These are phyloP conservation scores for Agriotes lineatus DNA, from an alignment of 2,888 invertebrate genomes.

Conservation along the genomic window DNA sequence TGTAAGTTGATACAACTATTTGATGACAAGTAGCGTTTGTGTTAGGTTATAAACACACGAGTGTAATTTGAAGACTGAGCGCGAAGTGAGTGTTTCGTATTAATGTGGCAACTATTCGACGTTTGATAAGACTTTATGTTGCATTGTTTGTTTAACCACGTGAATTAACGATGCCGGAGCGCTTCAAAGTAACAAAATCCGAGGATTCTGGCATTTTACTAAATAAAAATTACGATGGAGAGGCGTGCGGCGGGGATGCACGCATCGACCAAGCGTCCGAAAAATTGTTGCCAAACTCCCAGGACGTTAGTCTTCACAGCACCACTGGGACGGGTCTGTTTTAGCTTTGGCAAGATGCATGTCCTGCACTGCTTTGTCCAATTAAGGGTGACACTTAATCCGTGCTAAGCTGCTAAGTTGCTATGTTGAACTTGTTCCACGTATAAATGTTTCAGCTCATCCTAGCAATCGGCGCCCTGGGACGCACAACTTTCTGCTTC, in stretches of 20 bases:
- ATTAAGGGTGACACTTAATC: slow-evolving; percentile 18
- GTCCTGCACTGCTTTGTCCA: slow-evolving; percentile 32
- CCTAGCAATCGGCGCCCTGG: slow-evolving; percentile 4
- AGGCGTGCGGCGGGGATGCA: slow-evolving; percentile 10
- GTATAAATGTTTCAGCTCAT: not conserved
- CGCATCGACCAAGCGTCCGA: slow-evolving; percentile 45
- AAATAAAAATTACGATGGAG: slow-evolving; percentile 30
- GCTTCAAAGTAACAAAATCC: slow-evolving; percentile 55
- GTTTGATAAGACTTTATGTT: slow-evolving; percentile 13
- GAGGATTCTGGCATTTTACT: slow-evolving; percentile 39
- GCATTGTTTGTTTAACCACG: slow-evolving; percentile 15
- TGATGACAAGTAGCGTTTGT: slow-evolving; percentile 21
- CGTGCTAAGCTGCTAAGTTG: slow-evolving; percentile 9
- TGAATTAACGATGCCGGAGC: slow-evolving; percentile 49
- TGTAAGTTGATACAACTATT: slow-evolving; percentile 31
- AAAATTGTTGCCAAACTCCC: slow-evolving; percentile 48
- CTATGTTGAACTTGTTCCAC: not conserved
- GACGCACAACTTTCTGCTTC: slow-evolving; percentile 2
- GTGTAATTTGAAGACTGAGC: slow-evolving; percentile 21
- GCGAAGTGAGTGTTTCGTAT: slow-evolving; percentile 24
- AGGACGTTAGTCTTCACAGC: slow-evolving; percentile 42
- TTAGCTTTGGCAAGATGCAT: slow-evolving; percentile 32
- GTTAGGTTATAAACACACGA: slow-evolving; percentile 26
- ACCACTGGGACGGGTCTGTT: slow-evolving; percentile 47
- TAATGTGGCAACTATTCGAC: too few relatives aligned